Conservation (phyloP, 2,888 invertebrate genomes). For the Drosophila melanosoma region DNA sequence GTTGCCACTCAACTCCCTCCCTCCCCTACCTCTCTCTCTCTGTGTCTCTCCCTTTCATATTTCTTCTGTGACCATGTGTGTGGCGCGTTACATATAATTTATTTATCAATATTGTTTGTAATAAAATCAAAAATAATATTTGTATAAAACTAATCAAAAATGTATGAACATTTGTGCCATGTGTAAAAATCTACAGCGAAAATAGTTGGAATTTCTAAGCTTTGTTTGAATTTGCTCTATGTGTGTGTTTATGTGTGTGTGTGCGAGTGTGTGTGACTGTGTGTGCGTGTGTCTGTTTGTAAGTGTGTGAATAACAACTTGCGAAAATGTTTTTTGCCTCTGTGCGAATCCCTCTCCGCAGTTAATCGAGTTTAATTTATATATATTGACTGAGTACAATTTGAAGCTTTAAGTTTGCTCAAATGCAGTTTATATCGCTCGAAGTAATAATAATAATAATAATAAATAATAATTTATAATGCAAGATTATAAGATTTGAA, state of each 20-base stretch:
- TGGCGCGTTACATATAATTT: slow-evolving; percentile 54
- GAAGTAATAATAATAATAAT: neutral
- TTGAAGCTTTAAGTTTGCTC: slow-evolving; percentile 4
- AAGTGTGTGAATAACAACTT: slow-evolving; percentile 1
- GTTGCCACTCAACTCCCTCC: neutral
- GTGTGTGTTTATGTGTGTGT: neutral
- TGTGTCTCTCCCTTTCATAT: neutral
- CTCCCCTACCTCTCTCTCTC: no score
- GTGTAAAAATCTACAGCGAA: slow-evolving; percentile 40
- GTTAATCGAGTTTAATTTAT: neutral
- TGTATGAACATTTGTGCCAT: slow-evolving; percentile 48
- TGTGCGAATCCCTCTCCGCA: neutral
- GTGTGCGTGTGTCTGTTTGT: neutral
- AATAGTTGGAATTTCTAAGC: slow-evolving; percentile 61
- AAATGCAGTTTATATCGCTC: neutral
- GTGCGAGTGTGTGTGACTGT: neutral
- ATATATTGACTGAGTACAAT: neutral
- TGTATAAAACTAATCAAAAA: slow-evolving; percentile 63
- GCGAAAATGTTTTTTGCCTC: neutral
- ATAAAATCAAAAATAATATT: slow-evolving; percentile 73
- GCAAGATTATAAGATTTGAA: neutral
- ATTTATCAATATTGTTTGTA: slow-evolving; percentile 53
- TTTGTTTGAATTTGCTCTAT: slow-evolving; percentile 53
- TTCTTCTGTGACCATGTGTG: slow-evolving; percentile 7
- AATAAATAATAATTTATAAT: neutral